Base-by-base conservation (phyloP, 1,140 invertebrate species). In the Drosophila sulfurigaster region DNA sequence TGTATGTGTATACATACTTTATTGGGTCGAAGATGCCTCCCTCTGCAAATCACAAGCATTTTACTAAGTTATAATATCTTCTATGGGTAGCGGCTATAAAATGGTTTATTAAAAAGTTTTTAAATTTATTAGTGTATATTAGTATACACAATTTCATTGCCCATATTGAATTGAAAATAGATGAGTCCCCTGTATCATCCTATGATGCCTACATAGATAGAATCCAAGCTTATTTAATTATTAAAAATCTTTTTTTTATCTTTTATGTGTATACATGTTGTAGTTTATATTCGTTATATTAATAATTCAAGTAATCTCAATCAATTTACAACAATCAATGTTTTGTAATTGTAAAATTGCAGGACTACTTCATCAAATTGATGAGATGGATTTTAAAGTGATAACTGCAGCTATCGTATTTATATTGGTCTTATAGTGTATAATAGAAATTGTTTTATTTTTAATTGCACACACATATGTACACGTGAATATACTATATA, bases 321-420 rank as follows among this genome's bases (percentile, higher is more conserved):
- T 10, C n/a, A 58, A 72, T 75, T 78, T 75, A 77, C 48, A 57
- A 73, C 58, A 46, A 77, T 76, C 64, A 75, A 82, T 82, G 54
- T 79, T 81, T 71, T 88, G 83, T 91, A 83, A 87, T 87, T 85
- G 76, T 82, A 75, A 88, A 88, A 88, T 91, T 91, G 72, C 91
- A 92, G 91, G 91, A 92, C 75, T 92, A 91, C 83, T 80, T 92
- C 79, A 91, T 88, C 83, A 92, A 91, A 79, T 92, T 92, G 70
- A 87, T 92, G 90, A 91, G 90, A 91, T 92, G 91, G 91, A 92
- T 91, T 72, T 92, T 92, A 91, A 92, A 92, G 82, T 91, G 82
- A 88, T 82, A 86, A 82, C 79, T 52, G 83, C 90, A 78, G 81
- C 86, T 78, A 88, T 87, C 85, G 76, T 78, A 91, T 85, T 66